These are phyloP conservation scores for Lycorma delicatula DNA, from an alignment of 1,140 invertebrate species.

Conservation along the genomic window DNA sequence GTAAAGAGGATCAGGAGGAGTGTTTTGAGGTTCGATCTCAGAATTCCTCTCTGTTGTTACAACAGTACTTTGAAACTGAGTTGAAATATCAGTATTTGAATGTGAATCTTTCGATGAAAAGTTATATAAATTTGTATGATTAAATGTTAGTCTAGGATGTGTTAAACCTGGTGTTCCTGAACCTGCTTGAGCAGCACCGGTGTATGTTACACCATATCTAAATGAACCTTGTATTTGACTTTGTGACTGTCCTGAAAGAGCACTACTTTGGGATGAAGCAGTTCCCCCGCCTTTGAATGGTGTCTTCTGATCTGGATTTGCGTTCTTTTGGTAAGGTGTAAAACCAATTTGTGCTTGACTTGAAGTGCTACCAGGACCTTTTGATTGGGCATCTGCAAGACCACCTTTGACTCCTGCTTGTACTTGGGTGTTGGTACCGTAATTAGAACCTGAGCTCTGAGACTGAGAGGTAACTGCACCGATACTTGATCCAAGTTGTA, in stretches of 20 bases:
- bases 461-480: conserved; percentile 62
- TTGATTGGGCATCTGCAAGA: conserved; percentile 72
- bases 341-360: conserved; percentile 81
- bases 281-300: conserved; percentile 64
- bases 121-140: conserved; percentile 13
- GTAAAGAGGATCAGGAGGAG: too few species aligned
- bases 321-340: conserved; percentile 54
- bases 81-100: neutral
- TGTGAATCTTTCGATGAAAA: neutral
- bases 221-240: conserved; percentile 69
- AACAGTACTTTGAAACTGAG: neutral
- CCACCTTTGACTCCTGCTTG: conserved; percentile 69
- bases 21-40: neutral
- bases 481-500: conserved; percentile 58
- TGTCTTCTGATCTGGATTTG: conserved; percentile 36
- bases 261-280: conserved; percentile 65
- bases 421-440: conserved; percentile 66
- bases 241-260: conserved; percentile 63
- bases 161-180: conserved; percentile 45
- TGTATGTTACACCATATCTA: conserved; percentile 67
- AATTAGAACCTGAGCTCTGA: conserved; percentile 59
- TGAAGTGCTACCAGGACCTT: conserved; percentile 69
- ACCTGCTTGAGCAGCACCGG: conserved; percentile 68
- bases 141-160: conserved; percentile 18
- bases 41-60: neutral